Conservation (phyloP, 2,113 vertebrate genomes). For the Anthoscopus minutus region DNA sequence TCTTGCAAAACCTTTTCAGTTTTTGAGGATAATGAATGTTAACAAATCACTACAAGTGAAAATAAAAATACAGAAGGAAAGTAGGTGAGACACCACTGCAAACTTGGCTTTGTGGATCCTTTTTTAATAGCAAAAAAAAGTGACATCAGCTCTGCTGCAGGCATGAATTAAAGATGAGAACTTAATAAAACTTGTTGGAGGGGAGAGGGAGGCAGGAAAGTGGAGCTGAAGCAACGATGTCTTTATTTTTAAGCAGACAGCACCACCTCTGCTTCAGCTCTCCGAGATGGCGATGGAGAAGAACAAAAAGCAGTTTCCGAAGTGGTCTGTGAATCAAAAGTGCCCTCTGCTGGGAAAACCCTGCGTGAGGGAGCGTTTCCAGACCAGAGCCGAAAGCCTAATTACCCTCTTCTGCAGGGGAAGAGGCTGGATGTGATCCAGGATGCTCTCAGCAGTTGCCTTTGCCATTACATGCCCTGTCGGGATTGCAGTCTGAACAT, state of each 20-base stretch:
- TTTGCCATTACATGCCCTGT: slow-evolving; percentile 12
- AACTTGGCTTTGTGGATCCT: slow-evolving; percentile 16
- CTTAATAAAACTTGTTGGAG: slow-evolving; percentile 68
- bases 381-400: background rate
- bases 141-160: slow-evolving; percentile 62
- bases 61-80: slow-evolving; percentile 30
- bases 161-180: slow-evolving; percentile 72
- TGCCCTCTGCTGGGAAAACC: slow-evolving; percentile 67
- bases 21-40: slow-evolving; percentile 23
- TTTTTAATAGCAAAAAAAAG: slow-evolving; percentile 42
- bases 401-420: background rate
- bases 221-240: background rate
- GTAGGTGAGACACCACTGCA: slow-evolving; percentile 27
- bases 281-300: background rate
- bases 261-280: slow-evolving; percentile 66
- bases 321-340: slow-evolving; percentile 47
- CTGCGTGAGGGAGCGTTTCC: background rate
- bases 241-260: slow-evolving; percentile 71
- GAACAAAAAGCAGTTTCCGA: background rate
- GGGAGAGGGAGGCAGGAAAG: slow-evolving; percentile 13
- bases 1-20: background rate
- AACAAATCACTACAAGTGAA: slow-evolving; percentile 28
- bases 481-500: background rate
- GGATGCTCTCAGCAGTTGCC: background rate
- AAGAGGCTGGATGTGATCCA: slow-evolving; percentile 9